Percentiles rank a stretch among this genome's conserved stretches.
Evolutionary conservation across 92 coral and sea anemone species (phyloP).

Genomic region (Meandrina meandrites): DNA sequence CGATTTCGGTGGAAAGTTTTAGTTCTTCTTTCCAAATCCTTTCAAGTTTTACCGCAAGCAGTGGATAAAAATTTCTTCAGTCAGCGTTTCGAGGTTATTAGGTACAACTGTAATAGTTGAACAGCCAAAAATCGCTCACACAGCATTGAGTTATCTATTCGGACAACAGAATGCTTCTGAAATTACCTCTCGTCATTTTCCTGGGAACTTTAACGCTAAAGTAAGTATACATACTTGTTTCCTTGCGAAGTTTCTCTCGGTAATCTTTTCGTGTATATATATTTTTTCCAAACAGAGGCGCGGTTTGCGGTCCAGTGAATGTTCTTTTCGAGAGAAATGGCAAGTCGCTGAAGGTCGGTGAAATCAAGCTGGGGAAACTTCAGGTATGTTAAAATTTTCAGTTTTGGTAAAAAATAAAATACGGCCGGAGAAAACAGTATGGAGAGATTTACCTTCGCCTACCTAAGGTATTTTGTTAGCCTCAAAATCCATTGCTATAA

Average conservation of each 20-base stretch:
- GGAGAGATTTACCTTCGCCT: background rate
- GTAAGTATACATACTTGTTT: background rate
- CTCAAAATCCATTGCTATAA: background rate
- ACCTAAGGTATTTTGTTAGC: background rate
- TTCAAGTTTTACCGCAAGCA: background rate
- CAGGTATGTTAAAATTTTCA: background rate
- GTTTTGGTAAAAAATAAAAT: background rate
- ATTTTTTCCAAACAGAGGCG: background rate
- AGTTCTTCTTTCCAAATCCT: background rate
- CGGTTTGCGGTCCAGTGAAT: background rate
- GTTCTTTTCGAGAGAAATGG: slow-evolving; percentile 9
- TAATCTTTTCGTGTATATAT: background rate
- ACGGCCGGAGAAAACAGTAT: background rate
- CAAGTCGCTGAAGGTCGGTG: slow-evolving; percentile 5
- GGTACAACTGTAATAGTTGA: background rate
- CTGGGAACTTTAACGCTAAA: background rate
- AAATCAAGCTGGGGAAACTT: background rate
- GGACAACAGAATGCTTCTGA: background rate
- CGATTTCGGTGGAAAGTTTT: background rate
- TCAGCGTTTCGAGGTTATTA: background rate
- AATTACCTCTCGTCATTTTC: background rate
- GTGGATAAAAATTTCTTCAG: background rate
- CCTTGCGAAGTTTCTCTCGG: background rate
- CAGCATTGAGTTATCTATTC: background rate
- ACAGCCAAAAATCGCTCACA: background rate